Evolutionary conservation across 2,113 vertebrate species (phyloP), one percentile per base, ranked within the genome.

Genomic region (Crocuta crocuta): DNA sequence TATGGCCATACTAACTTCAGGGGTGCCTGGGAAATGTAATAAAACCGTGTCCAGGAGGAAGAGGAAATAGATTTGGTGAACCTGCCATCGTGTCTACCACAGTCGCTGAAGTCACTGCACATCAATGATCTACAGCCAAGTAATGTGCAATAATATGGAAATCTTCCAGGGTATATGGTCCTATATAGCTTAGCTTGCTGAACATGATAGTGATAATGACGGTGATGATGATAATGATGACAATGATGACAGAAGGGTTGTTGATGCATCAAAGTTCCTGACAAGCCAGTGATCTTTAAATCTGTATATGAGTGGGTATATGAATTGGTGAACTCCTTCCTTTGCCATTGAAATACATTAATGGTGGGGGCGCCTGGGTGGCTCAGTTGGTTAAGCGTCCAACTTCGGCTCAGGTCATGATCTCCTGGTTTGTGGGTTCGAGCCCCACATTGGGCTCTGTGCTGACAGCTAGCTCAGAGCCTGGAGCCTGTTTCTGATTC

Each of bases 301-400:
- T 73, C 31, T 81, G 0, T 81, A 13, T n/a, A 35, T 48, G 17
- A 94, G 43, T 50, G 28, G 5, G 31, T 68, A 0, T 70, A 28
- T 88, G 91, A 74, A 74, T 43, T 95, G 23, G 24, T 39, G 4
- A 93, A 39, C 83, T 87, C 24, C 33, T 90, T 94, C 23, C 19
- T 92, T 90, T 93, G 71, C 26, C 71, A 81, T 33, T 71, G 74
- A 90, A 92, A 95, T 83, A 82, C 68, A 90, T 23, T 53, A 74
- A 58, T 70, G 58, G 63, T 73, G 39, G 39, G 39, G 39, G 39
- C 39, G 39, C 39, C 39, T 39, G 3, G 39, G 39, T 39, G 39
- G 39, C 39, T 39, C 39, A 39, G 39, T 39, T 39, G 39, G 39
- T 39, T 39, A 39, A 39, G 39, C 39, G 39, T 39, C 39, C 4